Evolutionary conservation across 2,113 vertebrate species (phyloP).

Genomic region (Brachyistius frenatus): DNA sequence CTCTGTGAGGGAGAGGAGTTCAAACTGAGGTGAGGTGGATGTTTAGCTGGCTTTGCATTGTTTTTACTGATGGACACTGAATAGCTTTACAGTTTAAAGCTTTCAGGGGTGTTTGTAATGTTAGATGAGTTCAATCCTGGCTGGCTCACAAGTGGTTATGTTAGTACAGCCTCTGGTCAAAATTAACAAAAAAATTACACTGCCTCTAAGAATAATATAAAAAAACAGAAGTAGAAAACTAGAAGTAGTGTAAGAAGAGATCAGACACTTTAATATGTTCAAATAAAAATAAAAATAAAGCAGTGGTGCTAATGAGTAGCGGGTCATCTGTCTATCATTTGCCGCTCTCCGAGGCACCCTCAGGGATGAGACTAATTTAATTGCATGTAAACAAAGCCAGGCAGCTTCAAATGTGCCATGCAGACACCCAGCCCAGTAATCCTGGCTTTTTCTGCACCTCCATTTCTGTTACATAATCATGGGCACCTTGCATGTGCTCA

Average conservation of each 20-base stretch:
- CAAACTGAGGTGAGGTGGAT: slow-evolving; percentile 36
- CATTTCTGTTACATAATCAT: slow-evolving; percentile 52
- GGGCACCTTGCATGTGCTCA: slow-evolving; percentile 30
- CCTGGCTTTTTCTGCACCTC: slow-evolving; percentile 34
- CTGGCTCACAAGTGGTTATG: slow-evolving; percentile 26
- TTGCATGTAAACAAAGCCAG: slow-evolving; percentile 64
- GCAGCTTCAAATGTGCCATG: slow-evolving; percentile 44
- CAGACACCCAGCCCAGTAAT: slow-evolving; percentile 46
- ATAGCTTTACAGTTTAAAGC: slow-evolving; percentile 18
- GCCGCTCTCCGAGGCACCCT: slow-evolving; percentile 33
- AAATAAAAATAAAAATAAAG: slow-evolving; percentile 18
- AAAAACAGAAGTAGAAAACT: background rate
- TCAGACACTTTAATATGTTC: slow-evolving; percentile 17
- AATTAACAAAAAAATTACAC: background rate
- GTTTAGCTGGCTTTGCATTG: slow-evolving; percentile 9
- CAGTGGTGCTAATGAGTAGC: slow-evolving; percentile 33
- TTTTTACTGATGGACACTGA: slow-evolving; percentile 28
- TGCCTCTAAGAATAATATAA: slow-evolving; percentile 2
- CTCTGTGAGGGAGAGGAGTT: slow-evolving; percentile 51
- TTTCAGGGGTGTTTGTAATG: slow-evolving; percentile 24
- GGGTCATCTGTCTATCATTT: slow-evolving; percentile 53
- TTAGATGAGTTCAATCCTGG: slow-evolving; percentile 33
- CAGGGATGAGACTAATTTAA: slow-evolving; percentile 66
- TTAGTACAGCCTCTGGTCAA: background rate
- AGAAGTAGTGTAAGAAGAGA: background rate